Evolutionary conservation across 1,140 invertebrate species (phyloP), one percentile per base, ranked within the genome.

Genomic region (Zelostemma sp.): DNA sequence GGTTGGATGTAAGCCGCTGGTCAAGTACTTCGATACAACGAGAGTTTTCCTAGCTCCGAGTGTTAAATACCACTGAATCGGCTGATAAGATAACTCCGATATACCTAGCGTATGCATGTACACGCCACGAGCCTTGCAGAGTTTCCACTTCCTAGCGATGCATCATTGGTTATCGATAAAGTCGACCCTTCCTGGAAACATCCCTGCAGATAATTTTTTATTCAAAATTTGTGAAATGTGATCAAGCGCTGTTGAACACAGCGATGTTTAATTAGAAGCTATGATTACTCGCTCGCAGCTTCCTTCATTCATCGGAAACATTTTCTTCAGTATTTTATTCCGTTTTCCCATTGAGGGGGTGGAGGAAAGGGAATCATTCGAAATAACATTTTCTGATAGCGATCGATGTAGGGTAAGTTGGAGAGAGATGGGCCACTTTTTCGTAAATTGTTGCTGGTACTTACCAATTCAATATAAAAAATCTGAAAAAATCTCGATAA

Each of bases 131-230:
- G 65, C 63, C 58, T 61, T 63, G 71, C 59, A 62, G 59, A 67
- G 66, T 73, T 80, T 80, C 78, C 79, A 78, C 75, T 74, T 80
- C 75, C 75, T 69, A 72, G 56, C 74, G 70, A 80, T 82, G 77
- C 77, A 78, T 80, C 79, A 79, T 78, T 76, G 72, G 72, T 63
- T 77, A 72, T 77, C 74, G 79, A 80, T 80, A 79, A 80, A 80
- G 73, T 80, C 77, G 73, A 64, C 65, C 69, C 67, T 67, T 49
- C 67, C 68, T 71, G 76, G 74, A 74, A 79, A 76, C 68, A 72
- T 58, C 49, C 17, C 55, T 16, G 61, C 38, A 46, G 55, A 58
- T n/a, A n/a, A n/a, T n/a, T n/a, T n/a, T n/a, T n/a, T n/a, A n/a
- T n/a, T n/a, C n/a, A n/a, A n/a, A n/a, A n/a, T n/a, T n/a, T n/a